Base-by-base conservation (phyloP, 2,797 vertebrate genomes). In the Muraenolepis orangiensis region DNA sequence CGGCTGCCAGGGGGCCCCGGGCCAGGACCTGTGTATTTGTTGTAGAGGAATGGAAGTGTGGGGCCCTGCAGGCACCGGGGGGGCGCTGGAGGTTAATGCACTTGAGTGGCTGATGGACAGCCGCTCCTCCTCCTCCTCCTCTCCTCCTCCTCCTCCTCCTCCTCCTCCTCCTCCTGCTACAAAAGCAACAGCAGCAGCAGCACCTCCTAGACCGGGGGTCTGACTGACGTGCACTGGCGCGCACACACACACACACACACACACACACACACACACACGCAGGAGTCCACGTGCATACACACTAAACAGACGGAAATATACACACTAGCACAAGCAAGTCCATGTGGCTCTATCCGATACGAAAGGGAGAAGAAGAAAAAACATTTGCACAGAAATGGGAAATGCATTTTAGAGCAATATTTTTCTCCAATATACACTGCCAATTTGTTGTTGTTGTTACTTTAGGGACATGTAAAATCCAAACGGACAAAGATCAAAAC, bases 71-170 rank as follows among this genome's bases (percentile, higher is more conserved):
- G 91, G 88, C 89, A 89, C 79, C n/a, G n/a, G 76, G 88, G 85
- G 89, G 88, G 89, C 80, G 84, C n/a, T n/a, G 90, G 91, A 90
- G 91, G 87, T 92, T 94, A 94, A 94, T 93, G 89, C 85, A 90
- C 88, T 90, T 88, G 87, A 85, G 87, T 86, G 88, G 87, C 87
- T 88, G 91, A 92, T 81, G 72, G 90, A 89, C 85, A 88, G 80
- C 81, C 76, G 32, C 76, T 81, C 76, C 77, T 87, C 83, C n/a
- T n/a, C n/a, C n/a, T n/a, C n/a, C n/a, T n/a, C n/a, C n/a, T n/a
- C n/a, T n/a, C n/a, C n/a, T n/a, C n/a, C n/a, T n/a, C n/a, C n/a
- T n/a, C n/a, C n/a, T n/a, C n/a, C n/a, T n/a, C n/a, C n/a, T n/a
- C n/a, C n/a, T n/a, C n/a, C n/a, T n/a, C n/a, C n/a, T n/a, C n/a